These are phyloP conservation scores for Calcarius lapponicus DNA, from an alignment of 2,797 vertebrate genomes.

Conservation along the genomic window DNA sequence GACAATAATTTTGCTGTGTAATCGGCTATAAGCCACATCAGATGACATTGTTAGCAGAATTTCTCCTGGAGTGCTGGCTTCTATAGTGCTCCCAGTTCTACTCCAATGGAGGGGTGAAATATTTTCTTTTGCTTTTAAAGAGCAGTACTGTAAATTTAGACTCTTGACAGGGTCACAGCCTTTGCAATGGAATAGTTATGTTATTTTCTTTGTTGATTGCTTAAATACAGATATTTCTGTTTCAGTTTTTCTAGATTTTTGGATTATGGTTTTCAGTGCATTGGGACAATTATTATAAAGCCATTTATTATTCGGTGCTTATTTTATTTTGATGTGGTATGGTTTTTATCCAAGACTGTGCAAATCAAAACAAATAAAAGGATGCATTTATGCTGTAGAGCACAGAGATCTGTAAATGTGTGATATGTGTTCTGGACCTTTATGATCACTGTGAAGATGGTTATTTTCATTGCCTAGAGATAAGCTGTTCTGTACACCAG, in stretches of 20 bases:
- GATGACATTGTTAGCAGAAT: background rate
- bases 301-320: background rate
- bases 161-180: background rate
- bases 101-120: background rate
- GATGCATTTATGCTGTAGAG: background rate
- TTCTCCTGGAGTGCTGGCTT: background rate
- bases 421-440: background rate
- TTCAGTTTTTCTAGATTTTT: background rate
- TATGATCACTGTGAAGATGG: background rate
- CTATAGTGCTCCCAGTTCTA: background rate
- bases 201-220: background rate
- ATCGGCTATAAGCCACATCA: background rate
- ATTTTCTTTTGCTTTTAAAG: background rate
- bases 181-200: background rate
- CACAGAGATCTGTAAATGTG: background rate
- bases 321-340: background rate
- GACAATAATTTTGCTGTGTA: background rate
- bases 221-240: background rate
- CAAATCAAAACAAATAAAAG: background rate
- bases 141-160: background rate
- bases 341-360: background rate
- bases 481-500: background rate
- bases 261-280: background rate
- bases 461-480: background rate
- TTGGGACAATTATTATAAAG: background rate